These are phyloP conservation scores for Neodon shergylaensis DNA, from an alignment of 2,113 vertebrate species.

Conservation along the genomic window DNA sequence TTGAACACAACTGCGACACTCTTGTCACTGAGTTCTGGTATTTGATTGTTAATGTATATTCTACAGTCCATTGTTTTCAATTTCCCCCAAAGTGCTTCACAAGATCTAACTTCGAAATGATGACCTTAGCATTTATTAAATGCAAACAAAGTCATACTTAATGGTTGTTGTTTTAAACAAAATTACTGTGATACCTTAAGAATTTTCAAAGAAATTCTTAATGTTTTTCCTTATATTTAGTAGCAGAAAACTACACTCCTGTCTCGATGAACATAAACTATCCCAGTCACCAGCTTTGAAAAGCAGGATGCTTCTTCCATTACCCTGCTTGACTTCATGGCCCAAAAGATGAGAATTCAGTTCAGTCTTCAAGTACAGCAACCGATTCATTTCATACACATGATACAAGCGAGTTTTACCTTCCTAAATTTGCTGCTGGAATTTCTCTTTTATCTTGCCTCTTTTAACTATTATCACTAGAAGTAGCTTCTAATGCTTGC, in stretches of 20 bases:
- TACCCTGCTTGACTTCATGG: slow-evolving; percentile 30
- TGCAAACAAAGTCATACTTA: not conserved
- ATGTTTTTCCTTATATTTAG: slow-evolving; percentile 12
- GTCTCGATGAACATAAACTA: slow-evolving; percentile 35
- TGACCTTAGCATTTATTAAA: slow-evolving; percentile 23
- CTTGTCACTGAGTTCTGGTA: not conserved
- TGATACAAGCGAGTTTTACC: slow-evolving; percentile 1
- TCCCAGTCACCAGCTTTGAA: slow-evolving; percentile 32
- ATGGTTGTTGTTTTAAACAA: not conserved
- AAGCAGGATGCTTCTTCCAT: not conserved
- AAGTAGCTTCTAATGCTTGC: not conserved
- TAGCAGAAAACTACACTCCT: slow-evolving; percentile 37
- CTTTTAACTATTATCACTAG: slow-evolving; percentile 37
- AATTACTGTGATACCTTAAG: not conserved
- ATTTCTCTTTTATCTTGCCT: slow-evolving; percentile 50
- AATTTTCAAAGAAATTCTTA: slow-evolving; percentile 10
- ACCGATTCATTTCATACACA: slow-evolving; percentile 13
- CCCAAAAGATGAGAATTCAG: slow-evolving; percentile 58
- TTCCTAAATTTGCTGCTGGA: slow-evolving; percentile 35
- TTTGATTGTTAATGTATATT: not conserved
- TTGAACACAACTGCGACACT: not conserved
- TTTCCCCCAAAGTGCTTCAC: not conserved
- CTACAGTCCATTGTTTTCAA: not conserved
- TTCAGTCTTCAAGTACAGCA: slow-evolving; percentile 25
- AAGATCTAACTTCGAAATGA: slow-evolving; percentile 4